Conservation (phyloP, 2,113 vertebrate genomes). For the Bos indicus region DNA sequence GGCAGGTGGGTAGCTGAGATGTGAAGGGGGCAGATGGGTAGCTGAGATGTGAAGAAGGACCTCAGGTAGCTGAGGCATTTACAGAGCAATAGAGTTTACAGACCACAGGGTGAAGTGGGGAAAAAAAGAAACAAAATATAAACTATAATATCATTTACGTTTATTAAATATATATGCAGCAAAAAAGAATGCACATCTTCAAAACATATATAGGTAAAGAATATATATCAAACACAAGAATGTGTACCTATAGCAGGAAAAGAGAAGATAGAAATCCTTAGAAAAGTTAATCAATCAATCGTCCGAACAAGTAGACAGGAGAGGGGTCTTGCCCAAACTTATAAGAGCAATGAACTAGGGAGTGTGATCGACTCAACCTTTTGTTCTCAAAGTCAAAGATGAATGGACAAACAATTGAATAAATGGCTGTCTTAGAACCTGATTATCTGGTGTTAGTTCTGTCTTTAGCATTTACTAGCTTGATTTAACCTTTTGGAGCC, state of each 20-base stretch:
- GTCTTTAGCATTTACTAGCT: neutral
- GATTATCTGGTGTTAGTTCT: neutral
- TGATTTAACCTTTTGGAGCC: neutral
- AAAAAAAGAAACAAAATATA: neutral
- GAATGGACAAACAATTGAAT: neutral
- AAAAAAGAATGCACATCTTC: neutral
- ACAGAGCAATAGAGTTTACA: neutral
- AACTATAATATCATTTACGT: neutral
- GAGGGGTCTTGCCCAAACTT: neutral
- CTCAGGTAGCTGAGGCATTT: neutral
- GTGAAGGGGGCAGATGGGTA: too few relatives aligned
- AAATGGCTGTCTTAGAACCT: neutral
- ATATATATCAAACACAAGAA: neutral
- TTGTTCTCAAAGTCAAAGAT: neutral
- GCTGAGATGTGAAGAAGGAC: too few relatives aligned
- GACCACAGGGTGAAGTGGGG: neutral
- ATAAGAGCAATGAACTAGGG: neutral
- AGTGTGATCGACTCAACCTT: neutral
- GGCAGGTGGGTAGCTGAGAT: too few relatives aligned
- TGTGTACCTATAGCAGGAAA: neutral
- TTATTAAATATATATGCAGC: neutral
- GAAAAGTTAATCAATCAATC: neutral
- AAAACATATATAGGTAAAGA: neutral
- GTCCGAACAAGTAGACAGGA: neutral
- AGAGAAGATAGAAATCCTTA: neutral